Evolutionary conservation across 53 echinoderm and acorn worm species (phyloP).

Genomic region (Apostichopus leukothele): DNA sequence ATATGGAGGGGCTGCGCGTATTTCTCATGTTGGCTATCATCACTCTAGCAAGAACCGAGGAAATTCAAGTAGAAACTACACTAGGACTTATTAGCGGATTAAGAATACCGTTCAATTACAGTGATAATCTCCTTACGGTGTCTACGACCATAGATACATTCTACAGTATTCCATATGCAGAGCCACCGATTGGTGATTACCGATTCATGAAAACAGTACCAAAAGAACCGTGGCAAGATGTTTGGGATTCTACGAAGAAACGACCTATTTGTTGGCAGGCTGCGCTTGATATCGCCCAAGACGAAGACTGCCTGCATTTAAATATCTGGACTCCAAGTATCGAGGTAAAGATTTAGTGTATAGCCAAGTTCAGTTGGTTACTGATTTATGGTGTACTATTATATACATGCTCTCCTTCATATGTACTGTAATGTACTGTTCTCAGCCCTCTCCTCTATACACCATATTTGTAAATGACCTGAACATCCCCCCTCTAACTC

Average conservation of each 20-base stretch:
- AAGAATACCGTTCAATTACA: constrained; percentile 3
- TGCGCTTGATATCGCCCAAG: constrained; percentile 19
- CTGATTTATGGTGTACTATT: too few relatives aligned
- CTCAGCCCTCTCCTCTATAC: too few relatives aligned
- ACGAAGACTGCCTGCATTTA: constrained; percentile 57
- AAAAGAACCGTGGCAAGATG: constrained; percentile 53
- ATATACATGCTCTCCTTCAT: too few relatives aligned
- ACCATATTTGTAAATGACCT: too few relatives aligned
- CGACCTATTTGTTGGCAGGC: constrained; percentile 51
- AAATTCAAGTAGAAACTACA: constrained; percentile 1
- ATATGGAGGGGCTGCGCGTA: neutral
- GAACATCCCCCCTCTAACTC: too few relatives aligned
- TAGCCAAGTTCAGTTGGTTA: too few relatives aligned
- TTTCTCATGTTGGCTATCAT: neutral
- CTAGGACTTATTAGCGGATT: neutral
- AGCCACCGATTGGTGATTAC: constrained; percentile 54
- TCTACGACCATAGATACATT: constrained; percentile 26
- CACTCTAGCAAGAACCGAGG: neutral
- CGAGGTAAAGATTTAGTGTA: constrained; percentile 33
- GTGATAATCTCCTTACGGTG: neutral
- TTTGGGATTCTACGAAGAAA: constrained; percentile 45
- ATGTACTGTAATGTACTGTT: too few relatives aligned
- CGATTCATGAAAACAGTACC: constrained; percentile 51
- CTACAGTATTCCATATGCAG: constrained; percentile 60
- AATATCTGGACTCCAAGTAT: constrained; percentile 52